Evolutionary conservation across 2,797 vertebrate species (phyloP).

Genomic region (Cheirogaleus major): DNA sequence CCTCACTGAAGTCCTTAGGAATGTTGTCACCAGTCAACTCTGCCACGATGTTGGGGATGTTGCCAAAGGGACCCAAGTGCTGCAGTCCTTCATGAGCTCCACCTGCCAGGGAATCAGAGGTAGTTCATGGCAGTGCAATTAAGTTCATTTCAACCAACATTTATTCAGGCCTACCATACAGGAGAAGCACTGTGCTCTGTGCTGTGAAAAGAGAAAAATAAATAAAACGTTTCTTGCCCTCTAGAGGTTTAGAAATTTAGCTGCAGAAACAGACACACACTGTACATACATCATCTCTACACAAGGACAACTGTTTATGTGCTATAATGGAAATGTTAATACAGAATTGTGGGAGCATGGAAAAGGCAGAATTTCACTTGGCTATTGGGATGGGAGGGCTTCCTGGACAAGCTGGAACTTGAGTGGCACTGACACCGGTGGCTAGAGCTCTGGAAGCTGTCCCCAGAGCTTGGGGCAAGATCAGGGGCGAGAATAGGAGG

Average conservation of each 20-base stretch:
- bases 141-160: neutral
- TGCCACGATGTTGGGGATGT: slow-evolving; percentile 98
- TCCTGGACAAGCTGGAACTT: neutral
- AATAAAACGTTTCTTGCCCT: neutral
- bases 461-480: neutral
- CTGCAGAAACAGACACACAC: neutral
- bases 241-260: neutral
- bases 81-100: slow-evolving; percentile 98
- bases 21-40: slow-evolving; percentile 97
- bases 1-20: slow-evolving; percentile 96
- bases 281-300: neutral
- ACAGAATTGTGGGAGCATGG: neutral
- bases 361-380: neutral
- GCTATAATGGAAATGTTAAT: neutral
- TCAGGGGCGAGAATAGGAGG: neutral
- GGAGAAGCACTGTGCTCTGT: neutral
- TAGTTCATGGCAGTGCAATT: neutral
- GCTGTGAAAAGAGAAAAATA: neutral
- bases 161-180: neutral
- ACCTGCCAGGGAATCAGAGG: slow-evolving; percentile 87
- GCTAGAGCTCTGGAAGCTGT: neutral
- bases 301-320: neutral
- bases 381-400: neutral
- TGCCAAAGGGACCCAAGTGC: slow-evolving; percentile 97
- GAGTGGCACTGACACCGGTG: neutral